These are phyloP conservation scores for Chymomyza costata DNA, from an alignment of 1,140 invertebrate species.

Conservation along the genomic window DNA sequence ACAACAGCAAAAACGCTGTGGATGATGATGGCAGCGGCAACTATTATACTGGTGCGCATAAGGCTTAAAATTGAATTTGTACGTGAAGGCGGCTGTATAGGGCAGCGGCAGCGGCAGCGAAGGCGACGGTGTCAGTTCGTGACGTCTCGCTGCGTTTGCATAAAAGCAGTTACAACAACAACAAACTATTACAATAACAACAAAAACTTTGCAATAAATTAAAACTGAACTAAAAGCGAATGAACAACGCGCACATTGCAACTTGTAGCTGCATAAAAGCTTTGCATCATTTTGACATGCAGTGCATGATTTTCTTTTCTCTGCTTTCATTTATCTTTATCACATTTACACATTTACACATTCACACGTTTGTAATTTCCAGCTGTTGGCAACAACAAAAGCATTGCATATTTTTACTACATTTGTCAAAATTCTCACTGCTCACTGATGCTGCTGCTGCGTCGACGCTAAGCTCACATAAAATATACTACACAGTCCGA, in stretches of 20 bases:
- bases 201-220: constrained; percentile 42
- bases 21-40: constrained; percentile 5
- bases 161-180: constrained; percentile 16
- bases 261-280: no score
- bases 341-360: constrained; percentile 16
- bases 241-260: no score
- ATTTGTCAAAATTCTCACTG: constrained; percentile 26
- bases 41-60: constrained; percentile 27
- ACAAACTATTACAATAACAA: constrained; percentile 1
- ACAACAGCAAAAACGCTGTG: constrained; percentile 27
- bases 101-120: no score
- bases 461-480: no score
- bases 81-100: no score
- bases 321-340: constrained; percentile 30
- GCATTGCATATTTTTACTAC: constrained; percentile 10
- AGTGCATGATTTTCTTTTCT: constrained; percentile 18
- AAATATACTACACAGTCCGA: constrained; percentile 7
- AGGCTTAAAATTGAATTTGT: constrained; percentile 19
- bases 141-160: constrained; percentile 44
- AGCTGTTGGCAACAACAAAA: not conserved
- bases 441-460: constrained; percentile 3
- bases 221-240: no score
- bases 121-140: constrained; percentile 49
- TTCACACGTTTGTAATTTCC: no score
- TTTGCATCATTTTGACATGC: constrained; percentile 48